Conservation (phyloP, 2,888 invertebrate genomes). For the Trichacis sp. region DNA sequence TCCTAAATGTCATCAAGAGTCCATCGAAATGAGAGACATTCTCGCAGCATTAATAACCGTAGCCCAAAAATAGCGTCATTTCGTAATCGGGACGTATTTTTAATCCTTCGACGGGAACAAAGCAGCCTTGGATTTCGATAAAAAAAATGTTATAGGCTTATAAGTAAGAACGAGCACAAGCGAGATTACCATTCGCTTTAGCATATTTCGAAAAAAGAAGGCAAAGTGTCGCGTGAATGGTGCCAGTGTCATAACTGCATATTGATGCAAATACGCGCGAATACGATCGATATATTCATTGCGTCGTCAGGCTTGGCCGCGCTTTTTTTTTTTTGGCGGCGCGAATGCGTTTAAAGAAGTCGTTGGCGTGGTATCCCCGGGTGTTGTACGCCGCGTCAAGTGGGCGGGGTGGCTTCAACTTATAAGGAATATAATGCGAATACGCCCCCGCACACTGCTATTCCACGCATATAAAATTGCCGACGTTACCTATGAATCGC, state of each 20-base stretch:
- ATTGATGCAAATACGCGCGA: constrained; percentile 37
- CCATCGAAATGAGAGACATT: too few relatives aligned
- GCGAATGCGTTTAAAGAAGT: constrained; percentile 57
- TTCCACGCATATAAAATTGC: constrained; percentile 43
- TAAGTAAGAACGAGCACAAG: background rate
- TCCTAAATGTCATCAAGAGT: too few relatives aligned
- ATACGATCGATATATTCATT: constrained; percentile 39
- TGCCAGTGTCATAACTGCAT: constrained; percentile 37
- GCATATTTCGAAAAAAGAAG: constrained; percentile 15
- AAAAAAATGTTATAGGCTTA: background rate
- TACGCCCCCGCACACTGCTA: constrained; percentile 57
- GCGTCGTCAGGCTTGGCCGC: constrained; percentile 23
- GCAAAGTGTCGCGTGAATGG: constrained; percentile 34
- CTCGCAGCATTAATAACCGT: too few relatives aligned
- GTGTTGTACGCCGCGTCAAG: constrained; percentile 49
- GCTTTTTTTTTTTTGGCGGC: too few relatives aligned
- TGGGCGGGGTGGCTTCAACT: constrained; percentile 62
- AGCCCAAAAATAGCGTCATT: constrained; percentile 10
- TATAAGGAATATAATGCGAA: constrained; percentile 64
- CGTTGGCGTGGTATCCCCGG: constrained; percentile 62
- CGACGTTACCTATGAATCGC: constrained; percentile 47
- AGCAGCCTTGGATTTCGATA: too few relatives aligned
- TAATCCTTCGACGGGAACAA: too few relatives aligned
- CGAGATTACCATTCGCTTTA: constrained; percentile 3
- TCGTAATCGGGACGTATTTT: too few relatives aligned